Evolutionary conservation across 2,888 invertebrate species (phyloP), one percentile per base, ranked within the genome.

Genomic region (Monochamus alternatus): DNA sequence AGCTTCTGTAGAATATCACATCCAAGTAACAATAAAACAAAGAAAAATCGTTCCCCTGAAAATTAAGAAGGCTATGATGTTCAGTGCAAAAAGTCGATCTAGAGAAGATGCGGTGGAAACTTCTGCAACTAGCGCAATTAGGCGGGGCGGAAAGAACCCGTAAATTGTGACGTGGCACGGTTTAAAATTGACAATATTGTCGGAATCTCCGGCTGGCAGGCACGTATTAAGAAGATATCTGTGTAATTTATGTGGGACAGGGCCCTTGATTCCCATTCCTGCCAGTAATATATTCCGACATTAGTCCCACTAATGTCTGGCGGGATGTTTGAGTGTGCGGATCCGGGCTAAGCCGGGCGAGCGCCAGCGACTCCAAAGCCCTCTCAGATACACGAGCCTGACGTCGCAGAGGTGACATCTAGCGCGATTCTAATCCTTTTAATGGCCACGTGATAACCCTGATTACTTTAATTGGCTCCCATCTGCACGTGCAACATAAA

Each of bases 381-480:
- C 75, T 77, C 79, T 81, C 82, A 85, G 84, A 87, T 86, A 86
- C 86, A 87, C 85, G 86, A 84, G 83, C 83, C 79, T 85, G 86
- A 87, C 85, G 85, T 86, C 83, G 81, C 80, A 82, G 87, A 88
- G 86, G 87, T 87, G 88, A 88, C 87, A 86, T 86, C 85, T 83
- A 85, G 85, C 85, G 85, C 85, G 83, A 84, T 84, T 85, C 91
- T 92, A 92, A 92, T 92, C 92, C 92, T 90, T 91, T 92, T 92
- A 92, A 92, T 91, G 91, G 92, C 91, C 91, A 91, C 87, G 91
- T 91, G 92, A 92, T 91, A 92, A 91, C 91, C 91, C 91, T 91
- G 92, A 92, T 92, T 92, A 92, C 92, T 92, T 92, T 92, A 92
- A 92, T 92, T 92, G 92, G 92, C 91, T 91, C 91, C 91, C 91